A percentile compares a stretch with the other conserved stretches of the same genome.
These are phyloP conservation scores for Polypedilum vanderplanki DNA, from an alignment of 1,140 invertebrate species.

Conservation along the genomic window DNA sequence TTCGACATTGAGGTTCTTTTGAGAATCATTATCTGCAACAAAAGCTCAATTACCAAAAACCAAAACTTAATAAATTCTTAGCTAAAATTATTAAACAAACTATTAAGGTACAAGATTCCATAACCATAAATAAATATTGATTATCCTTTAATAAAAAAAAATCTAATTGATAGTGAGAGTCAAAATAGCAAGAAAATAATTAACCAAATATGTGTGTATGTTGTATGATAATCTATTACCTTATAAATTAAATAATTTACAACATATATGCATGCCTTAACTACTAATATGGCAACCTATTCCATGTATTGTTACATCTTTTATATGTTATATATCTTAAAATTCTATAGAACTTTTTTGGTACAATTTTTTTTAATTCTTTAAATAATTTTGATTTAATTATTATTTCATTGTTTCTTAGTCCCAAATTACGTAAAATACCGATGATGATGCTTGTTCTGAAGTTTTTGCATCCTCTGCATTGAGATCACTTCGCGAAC, in stretches of 20 bases:
- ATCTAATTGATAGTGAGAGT: neutral
- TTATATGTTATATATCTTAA: neutral
- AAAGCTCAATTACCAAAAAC: neutral
- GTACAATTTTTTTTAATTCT: neutral
- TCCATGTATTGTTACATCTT: neutral
- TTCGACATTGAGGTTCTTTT: no score
- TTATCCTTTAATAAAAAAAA: neutral
- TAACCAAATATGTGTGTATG: neutral
- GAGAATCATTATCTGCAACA: no score
- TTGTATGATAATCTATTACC: neutral
- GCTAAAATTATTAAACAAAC: neutral
- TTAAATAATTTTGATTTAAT: neutral
- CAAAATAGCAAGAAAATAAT: neutral
- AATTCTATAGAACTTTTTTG: neutral
- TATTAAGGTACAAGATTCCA: neutral
- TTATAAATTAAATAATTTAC: neutral
- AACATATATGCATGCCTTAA: constrained; percentile 6
- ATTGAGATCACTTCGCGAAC: neutral
- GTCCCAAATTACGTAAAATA: constrained; percentile 11
- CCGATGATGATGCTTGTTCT: neutral
- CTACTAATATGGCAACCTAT: constrained; percentile 11
- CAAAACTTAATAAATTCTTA: neutral
- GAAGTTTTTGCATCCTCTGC: neutral
- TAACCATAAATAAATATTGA: neutral
- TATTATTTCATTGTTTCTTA: neutral